Evolutionary conservation across 2,113 vertebrate species (phyloP).

Genomic region (Chunga burmeisteri): DNA sequence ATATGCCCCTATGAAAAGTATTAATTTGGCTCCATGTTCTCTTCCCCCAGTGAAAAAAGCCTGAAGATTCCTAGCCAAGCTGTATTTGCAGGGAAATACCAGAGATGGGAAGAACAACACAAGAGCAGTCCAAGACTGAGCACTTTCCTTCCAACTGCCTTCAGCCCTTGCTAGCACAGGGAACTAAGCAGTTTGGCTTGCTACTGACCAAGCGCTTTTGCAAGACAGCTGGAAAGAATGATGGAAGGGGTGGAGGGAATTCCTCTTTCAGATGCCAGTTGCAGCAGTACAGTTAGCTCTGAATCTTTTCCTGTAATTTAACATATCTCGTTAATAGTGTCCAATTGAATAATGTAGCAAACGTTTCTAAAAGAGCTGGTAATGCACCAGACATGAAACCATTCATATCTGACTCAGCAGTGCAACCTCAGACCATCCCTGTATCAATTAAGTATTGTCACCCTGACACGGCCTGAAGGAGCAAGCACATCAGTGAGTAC

Average conservation of each 20-base stretch:
- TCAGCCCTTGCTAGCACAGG: not conserved
- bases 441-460: not conserved
- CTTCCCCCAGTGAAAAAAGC: not conserved
- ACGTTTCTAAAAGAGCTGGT: not conserved
- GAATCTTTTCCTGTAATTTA: not conserved
- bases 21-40: not conserved
- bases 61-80: not conserved
- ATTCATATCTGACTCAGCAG: not conserved
- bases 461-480: not conserved
- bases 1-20: not conserved
- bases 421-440: not conserved
- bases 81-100: not conserved
- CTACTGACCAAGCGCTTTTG: not conserved
- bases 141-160: not conserved
- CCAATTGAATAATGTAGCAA: not conserved
- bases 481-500: not conserved
- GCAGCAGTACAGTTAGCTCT: not conserved
- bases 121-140: not conserved
- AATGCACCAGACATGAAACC: accelerated
- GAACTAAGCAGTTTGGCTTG: not conserved
- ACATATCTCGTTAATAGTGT: not conserved
- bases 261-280: not conserved
- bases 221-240: not conserved
- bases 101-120: not conserved
- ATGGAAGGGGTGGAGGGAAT: not conserved